phyloP scores from a whole-genome alignment of 2,888 invertebrate genomes.

The Halictus ligatus region DNA sequence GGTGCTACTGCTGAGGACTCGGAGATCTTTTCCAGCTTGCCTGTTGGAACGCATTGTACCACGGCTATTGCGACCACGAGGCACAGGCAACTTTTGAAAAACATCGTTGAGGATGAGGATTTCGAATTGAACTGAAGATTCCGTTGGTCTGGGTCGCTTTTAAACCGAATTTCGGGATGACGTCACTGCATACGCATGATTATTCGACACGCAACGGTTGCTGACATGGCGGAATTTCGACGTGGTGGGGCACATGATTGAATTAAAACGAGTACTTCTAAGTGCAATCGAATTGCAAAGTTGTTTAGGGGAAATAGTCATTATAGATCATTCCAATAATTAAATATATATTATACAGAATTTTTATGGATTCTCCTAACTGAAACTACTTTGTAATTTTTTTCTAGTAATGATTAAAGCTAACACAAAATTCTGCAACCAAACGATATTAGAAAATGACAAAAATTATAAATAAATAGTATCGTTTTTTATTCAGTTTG shows the following conservation, averaged over 20 bases:
- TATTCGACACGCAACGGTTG: neutral
- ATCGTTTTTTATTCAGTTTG: no score
- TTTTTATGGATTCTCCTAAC: no score
- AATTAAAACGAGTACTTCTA: neutral
- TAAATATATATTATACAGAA: neutral
- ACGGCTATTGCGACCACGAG: constrained; percentile 42
- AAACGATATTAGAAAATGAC: no score
- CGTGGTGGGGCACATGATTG: neutral
- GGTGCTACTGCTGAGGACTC: constrained; percentile 26
- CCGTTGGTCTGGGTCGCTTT: constrained; percentile 25
- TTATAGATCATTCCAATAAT: neutral
- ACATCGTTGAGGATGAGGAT: constrained; percentile 48
- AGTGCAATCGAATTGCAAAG: neutral
- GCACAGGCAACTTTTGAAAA: constrained; percentile 26
- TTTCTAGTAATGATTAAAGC: no score
- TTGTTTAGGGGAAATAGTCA: neutral
- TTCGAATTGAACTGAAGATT: constrained; percentile 53
- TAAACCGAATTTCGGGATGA: constrained; percentile 35
- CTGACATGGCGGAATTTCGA: constrained; percentile 31
- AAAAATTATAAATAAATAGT: no score
- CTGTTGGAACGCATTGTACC: constrained; percentile 52
- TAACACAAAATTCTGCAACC: no score
- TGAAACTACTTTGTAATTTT: no score
- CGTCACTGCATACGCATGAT: constrained; percentile 20
- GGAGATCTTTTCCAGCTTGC: constrained; percentile 38